Percentiles rank a stretch among this genome's conserved stretches.
phyloP scores from a whole-genome alignment of 64 coral and sea anemone species.

The Hydrozoanthus tunicans region DNA sequence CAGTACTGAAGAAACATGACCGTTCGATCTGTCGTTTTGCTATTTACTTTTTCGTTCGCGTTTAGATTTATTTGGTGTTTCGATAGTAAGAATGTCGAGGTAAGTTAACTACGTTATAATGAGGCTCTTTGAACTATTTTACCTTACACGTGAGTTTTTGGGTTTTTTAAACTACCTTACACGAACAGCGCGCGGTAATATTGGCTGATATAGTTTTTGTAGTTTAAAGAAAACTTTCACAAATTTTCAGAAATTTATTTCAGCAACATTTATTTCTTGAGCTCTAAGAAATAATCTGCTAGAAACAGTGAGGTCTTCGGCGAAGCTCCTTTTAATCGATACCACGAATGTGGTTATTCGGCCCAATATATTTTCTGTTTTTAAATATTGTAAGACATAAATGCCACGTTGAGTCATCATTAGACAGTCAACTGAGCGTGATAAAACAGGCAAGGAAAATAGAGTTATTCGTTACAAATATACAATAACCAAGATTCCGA shows the following conservation, averaged over 20 bases:
- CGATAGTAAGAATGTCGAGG: conserved; percentile 5
- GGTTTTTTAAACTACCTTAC: not conserved
- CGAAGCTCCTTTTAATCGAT: not conserved
- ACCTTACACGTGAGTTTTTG: not conserved
- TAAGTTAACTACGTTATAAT: not conserved
- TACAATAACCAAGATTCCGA: not conserved
- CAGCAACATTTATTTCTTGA: not conserved
- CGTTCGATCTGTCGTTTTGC: not conserved
- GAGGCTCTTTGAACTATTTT: not conserved
- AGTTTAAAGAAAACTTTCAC: not conserved
- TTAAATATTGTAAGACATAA: not conserved
- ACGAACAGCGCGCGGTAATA: not conserved
- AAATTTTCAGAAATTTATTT: not conserved
- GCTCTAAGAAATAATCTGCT: not conserved
- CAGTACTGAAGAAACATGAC: not conserved
- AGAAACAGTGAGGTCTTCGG: not conserved
- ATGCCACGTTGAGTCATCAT: conserved; percentile 1
- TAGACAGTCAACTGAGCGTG: not conserved
- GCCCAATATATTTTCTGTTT: not conserved
- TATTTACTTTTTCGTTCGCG: not conserved
- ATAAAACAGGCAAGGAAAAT: not conserved
- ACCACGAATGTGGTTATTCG: not conserved
- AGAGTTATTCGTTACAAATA: too few relatives aligned
- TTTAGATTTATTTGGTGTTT: not conserved
- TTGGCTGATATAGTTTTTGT: not conserved